Conservation (phyloP, 2,888 invertebrate species). For the Eledona agricola region DNA sequence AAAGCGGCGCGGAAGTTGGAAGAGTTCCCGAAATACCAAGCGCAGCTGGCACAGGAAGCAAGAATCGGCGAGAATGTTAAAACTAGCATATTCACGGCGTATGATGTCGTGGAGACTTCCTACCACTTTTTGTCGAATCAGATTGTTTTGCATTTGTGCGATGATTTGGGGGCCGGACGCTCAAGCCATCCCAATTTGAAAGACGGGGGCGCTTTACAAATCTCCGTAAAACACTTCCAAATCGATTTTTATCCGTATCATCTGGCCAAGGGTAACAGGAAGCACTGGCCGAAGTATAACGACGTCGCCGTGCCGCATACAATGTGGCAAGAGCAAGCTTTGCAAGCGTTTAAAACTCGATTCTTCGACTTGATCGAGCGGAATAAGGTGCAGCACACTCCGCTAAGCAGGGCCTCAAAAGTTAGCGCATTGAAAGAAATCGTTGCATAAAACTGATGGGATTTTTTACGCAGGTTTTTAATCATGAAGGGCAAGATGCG, state of each 20-base stretch:
- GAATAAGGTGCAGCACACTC: slow-evolving; percentile 64
- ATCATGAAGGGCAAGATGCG: slow-evolving; percentile 5
- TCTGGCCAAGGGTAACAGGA: slow-evolving; percentile 85
- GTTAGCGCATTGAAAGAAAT: not conserved
- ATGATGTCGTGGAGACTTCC: slow-evolving; percentile 97
- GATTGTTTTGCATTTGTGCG: slow-evolving; percentile 95
- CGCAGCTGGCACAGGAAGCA: slow-evolving; percentile 72
- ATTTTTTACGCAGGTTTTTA: slow-evolving; percentile 7
- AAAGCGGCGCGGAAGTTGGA: slow-evolving; percentile 86
- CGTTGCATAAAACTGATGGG: not conserved
- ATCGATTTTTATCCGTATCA: slow-evolving; percentile 98
- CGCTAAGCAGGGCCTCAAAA: slow-evolving; percentile 58
- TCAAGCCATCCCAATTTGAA: slow-evolving; percentile 84
- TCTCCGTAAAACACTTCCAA: slow-evolving; percentile 86
- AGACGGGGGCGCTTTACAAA: slow-evolving; percentile 93
- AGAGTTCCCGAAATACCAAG: slow-evolving; percentile 78
- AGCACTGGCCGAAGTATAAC: slow-evolving; percentile 87
- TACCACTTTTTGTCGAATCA: slow-evolving; percentile 94
- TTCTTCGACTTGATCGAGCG: slow-evolving; percentile 80
- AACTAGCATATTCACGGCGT: slow-evolving; percentile 77
- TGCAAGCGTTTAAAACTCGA: slow-evolving; percentile 79
- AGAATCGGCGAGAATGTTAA: slow-evolving; percentile 59
- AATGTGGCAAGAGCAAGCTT: slow-evolving; percentile 87
- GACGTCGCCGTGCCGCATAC: slow-evolving; percentile 83
- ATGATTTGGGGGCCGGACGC: slow-evolving; percentile 90